These are phyloP conservation scores for Ispidina picta DNA, from an alignment of 2,797 vertebrate genomes.

Conservation along the genomic window DNA sequence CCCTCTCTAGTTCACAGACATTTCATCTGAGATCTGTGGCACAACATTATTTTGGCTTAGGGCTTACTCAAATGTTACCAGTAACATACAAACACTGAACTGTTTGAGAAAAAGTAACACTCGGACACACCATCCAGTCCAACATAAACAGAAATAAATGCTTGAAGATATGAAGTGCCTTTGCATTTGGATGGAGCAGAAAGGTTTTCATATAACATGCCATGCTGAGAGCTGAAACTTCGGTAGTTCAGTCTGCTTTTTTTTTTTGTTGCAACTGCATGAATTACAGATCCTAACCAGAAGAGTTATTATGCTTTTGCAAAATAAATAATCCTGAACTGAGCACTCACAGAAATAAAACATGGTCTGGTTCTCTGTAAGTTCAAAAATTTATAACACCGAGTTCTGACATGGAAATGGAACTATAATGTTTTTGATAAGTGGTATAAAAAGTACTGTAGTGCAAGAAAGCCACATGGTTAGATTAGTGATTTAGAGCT, in stretches of 20 bases:
- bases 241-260: neutral
- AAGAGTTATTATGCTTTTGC: neutral
- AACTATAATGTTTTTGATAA: neutral
- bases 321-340: conserved; percentile 10
- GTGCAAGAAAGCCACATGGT: neutral
- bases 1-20: conserved; percentile 12
- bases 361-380: neutral
- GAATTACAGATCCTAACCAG: neutral
- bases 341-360: conserved; percentile 6
- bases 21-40: conserved; percentile 14
- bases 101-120: conserved; percentile 29
- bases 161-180: conserved; percentile 37
- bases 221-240: neutral
- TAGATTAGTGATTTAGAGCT: neutral
- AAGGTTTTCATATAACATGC: neutral
- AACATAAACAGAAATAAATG: conserved; percentile 65
- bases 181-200: conserved; percentile 29
- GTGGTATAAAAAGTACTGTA: neutral
- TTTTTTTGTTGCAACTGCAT: neutral
- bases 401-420: neutral
- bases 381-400: neutral
- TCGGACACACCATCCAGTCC: conserved; percentile 15
- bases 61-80: conserved; percentile 20
- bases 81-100: conserved; percentile 53
- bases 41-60: conserved; percentile 27